These are phyloP conservation scores for Torymus tubicola DNA, from an alignment of 2,888 invertebrate species.

Conservation along the genomic window DNA sequence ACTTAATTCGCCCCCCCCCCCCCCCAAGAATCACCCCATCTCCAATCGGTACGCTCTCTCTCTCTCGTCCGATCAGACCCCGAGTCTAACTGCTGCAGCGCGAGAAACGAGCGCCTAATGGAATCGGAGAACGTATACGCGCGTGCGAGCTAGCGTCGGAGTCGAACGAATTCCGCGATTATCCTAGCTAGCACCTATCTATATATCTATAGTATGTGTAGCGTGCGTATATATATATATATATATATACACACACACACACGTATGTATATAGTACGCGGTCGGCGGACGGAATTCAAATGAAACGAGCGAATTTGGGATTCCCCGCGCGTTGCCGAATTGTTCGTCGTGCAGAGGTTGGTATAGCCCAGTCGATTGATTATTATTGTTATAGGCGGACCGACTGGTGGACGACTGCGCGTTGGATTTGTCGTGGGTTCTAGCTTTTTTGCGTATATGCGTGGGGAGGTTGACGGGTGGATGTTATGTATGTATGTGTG, in stretches of 20 bases:
- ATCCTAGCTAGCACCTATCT: not conserved
- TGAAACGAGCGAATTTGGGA: slow-evolving; percentile 45
- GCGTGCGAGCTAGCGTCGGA: slow-evolving; percentile 7
- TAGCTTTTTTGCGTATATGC: too few relatives aligned
- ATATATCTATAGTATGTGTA: too few relatives aligned
- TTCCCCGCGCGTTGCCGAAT: slow-evolving; percentile 24
- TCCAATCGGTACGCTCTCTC: slow-evolving; percentile 1
- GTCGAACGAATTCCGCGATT: slow-evolving; percentile 32
- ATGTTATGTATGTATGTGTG: too few relatives aligned
- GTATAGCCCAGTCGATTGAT: slow-evolving; percentile 19
- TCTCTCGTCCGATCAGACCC: slow-evolving; percentile 21
- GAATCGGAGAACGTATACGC: too few relatives aligned
- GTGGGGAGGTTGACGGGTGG: too few relatives aligned
- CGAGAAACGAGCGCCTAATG: not conserved
- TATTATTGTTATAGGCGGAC: not conserved
- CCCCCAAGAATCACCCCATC: not conserved
- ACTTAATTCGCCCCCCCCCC: too few relatives aligned
- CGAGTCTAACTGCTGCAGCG: slow-evolving; percentile 8
- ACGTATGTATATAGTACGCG: too few relatives aligned
- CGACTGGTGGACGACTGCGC: not conserved
- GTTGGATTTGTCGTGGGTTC: too few relatives aligned
- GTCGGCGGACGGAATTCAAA: slow-evolving; percentile 36
- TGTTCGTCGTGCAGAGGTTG: slow-evolving; percentile 9
- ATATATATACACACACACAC: too few relatives aligned
- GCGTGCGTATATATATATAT: too few relatives aligned